Evolutionary conservation across 2,113 vertebrate species (phyloP).

Genomic region (Lepisosteus oculatus): DNA sequence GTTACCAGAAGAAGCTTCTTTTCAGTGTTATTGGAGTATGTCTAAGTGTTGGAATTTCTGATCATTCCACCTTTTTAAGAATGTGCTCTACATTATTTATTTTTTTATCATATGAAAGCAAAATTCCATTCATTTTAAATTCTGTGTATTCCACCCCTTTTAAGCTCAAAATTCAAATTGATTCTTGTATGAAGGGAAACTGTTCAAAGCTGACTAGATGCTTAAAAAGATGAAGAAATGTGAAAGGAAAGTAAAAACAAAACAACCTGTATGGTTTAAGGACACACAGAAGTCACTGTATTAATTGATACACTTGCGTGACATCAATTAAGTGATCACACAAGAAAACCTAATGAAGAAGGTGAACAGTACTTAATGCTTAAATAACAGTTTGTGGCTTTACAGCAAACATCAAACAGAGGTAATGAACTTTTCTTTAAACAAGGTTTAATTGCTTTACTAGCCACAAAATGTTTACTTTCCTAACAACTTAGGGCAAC

Average conservation of each 20-base stretch:
- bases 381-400: conserved; percentile 6
- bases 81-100: no score
- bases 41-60: no score
- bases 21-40: not conserved
- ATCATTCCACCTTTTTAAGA: no score
- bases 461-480: conserved; percentile 46
- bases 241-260: not conserved
- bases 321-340: no score
- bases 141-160: no score
- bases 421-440: conserved; percentile 34
- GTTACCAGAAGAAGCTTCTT: not conserved
- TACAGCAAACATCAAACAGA: conserved; percentile 10
- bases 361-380: not conserved
- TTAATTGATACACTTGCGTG: no score
- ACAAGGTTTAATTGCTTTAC: conserved; percentile 39
- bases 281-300: no score
- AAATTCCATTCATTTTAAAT: no score
- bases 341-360: no score
- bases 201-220: conserved; percentile 27
- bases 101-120: no score
- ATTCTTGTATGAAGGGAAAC: conserved; percentile 15
- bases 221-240: conserved; percentile 18
- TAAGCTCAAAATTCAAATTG: no score
- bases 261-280: no score
- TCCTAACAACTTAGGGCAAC: conserved; percentile 30